A percentile compares a stretch with the other conserved stretches of the same genome.
Conservation (phyloP, 2,888 invertebrate species). For the Scrobipalpa atriplicella region DNA sequence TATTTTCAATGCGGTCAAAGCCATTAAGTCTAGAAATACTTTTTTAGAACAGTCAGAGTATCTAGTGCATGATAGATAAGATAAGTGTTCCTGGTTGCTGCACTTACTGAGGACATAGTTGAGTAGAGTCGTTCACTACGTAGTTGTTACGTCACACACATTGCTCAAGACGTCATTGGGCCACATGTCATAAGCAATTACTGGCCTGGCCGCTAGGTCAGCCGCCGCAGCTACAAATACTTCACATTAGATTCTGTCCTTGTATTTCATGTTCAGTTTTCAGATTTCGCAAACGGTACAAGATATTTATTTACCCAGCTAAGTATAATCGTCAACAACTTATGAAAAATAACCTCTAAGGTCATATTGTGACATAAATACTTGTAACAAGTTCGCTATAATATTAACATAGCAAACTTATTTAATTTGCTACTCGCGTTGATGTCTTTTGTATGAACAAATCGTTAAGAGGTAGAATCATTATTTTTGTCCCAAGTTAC, state of each 20-base stretch:
- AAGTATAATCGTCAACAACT: conserved; percentile 16
- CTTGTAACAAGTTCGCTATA: conserved; percentile 7
- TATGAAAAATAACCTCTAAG: conserved; percentile 13
- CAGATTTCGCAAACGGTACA: conserved; percentile 23
- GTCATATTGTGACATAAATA: conserved; percentile 18
- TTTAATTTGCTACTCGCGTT: conserved; percentile 17
- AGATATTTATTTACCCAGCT: conserved; percentile 15
- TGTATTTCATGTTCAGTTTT: conserved; percentile 21
- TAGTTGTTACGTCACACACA: conserved; percentile 47
- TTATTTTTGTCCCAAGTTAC: background rate
- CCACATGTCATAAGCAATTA: conserved; percentile 52
- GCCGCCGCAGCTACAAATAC: conserved; percentile 31
- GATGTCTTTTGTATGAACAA: conserved; percentile 20
- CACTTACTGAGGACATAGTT: background rate
- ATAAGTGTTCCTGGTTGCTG: background rate
- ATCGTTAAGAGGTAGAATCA: background rate
- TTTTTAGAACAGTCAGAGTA: background rate
- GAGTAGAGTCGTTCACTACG: conserved; percentile 4
- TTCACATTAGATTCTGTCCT: conserved; percentile 28
- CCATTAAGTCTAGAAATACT: background rate
- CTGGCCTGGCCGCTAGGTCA: conserved; percentile 54
- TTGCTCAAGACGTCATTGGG: conserved; percentile 58
- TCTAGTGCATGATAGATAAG: background rate
- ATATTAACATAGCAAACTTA: conserved; percentile 11
- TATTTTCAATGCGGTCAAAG: too few relatives aligned